Base-by-base conservation (phyloP, 2,113 vertebrate species). In the Gasterosteus aculeatus region DNA sequence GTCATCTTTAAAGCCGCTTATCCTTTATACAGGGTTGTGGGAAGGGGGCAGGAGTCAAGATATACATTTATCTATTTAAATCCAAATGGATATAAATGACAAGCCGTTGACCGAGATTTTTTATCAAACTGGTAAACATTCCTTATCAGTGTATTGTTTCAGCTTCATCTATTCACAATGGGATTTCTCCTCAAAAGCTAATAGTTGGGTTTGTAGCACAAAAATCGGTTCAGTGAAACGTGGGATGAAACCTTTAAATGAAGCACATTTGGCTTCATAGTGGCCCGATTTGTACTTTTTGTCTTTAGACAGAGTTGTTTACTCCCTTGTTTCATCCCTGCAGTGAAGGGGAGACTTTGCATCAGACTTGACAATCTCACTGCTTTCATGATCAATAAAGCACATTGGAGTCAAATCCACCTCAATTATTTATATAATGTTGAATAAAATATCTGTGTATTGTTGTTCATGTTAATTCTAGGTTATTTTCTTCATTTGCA, bases 331-430 rank as follows among this genome's bases (percentile, higher is more conserved):
- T 63, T 31, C n/a, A 33, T 22, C 41, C 2, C 3, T 58, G 59
- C 75, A 18, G 46, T 26, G n/a, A 60, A 70, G 60, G 35, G 59
- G 33, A 67, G 53, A 22, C 57, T 53, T 26, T 57, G 62, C 62
- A 72, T 85, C 5, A 64, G 74, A 75, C 79, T 77, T 57, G 78
- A 78, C 8, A 71, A 46, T 70, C 72, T 29, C 35, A 56, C 77
- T 67, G 77, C 80, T 77, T 73, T 75, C 31, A 49, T 64, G 62
- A 71, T n/a, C n/a, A n/a, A n/a, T 78, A 66, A 72, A 66, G 66
- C 66, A 74, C 58, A 67, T 51, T 33, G 49, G 31, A 58, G 53
- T 68, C 65, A 51, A 5, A 33, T 38, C 57, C 44, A 44, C 22
- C 33, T 80, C 22, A 80, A 64, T 82, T 71, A 77, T 80, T 68